Percentiles rank a stretch among this genome's conserved stretches.
Conservation (phyloP, 2,888 invertebrate species). For the Leucozona laternaria region DNA sequence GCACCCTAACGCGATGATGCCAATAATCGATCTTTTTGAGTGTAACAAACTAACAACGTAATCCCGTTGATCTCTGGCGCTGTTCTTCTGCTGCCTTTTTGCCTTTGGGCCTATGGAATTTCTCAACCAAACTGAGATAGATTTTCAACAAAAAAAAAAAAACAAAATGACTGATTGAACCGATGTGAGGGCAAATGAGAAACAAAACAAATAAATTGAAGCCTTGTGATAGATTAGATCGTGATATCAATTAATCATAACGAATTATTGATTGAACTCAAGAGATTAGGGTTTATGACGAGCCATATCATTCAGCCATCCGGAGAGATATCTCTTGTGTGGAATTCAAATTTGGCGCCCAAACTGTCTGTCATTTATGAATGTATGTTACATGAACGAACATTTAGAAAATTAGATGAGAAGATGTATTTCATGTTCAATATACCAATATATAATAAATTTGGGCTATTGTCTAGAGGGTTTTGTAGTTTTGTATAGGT, state of each 20-base stretch:
- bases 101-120: slow-evolving; percentile 43
- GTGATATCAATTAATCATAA: slow-evolving; percentile 75
- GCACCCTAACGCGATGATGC: slow-evolving; percentile 74
- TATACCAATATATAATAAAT: neutral
- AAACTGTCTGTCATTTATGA: neutral
- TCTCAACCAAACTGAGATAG: slow-evolving; percentile 48
- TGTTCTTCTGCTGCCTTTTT: slow-evolving; percentile 41
- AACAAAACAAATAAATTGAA: slow-evolving; percentile 71
- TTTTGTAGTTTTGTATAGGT: neutral
- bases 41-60: slow-evolving; percentile 61
- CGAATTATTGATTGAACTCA: slow-evolving; percentile 71
- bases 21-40: slow-evolving; percentile 70
- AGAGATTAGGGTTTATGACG: slow-evolving; percentile 44
- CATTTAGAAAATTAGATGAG: neutral
- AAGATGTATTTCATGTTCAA: neutral
- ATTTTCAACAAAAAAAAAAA: slow-evolving; percentile 36
- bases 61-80: slow-evolving; percentile 63
- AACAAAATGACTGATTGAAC: slow-evolving; percentile 27
- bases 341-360: slow-evolving; percentile 61
- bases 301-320: neutral
- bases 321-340: slow-evolving; percentile 34
- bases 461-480: neutral
- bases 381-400: neutral
- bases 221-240: slow-evolving; percentile 75
- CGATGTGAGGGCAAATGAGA: slow-evolving; percentile 22